Conservation (phyloP, 2,888 invertebrate species). For the Morpho deidamia region DNA sequence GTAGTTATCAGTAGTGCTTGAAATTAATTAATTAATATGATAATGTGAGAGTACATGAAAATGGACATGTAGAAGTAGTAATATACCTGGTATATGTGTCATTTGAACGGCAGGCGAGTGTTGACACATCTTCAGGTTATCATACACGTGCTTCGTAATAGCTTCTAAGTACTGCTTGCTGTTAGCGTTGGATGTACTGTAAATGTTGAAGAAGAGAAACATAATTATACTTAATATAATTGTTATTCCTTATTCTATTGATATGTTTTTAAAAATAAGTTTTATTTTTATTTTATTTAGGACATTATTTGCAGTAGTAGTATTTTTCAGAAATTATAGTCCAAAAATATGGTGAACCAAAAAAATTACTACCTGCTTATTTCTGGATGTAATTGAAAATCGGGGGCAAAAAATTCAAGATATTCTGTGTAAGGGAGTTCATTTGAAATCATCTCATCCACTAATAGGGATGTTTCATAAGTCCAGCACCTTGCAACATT, state of each 20-base stretch:
- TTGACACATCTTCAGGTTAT: slow-evolving; percentile 95
- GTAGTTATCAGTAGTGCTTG: too few species aligned
- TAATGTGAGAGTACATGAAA: too few species aligned
- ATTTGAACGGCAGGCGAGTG: slow-evolving; percentile 98
- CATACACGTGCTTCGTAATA: slow-evolving; percentile 92
- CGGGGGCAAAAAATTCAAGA: slow-evolving; percentile 97
- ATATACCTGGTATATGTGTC: slow-evolving; percentile 91
- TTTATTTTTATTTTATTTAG: too few species aligned
- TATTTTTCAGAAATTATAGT: too few species aligned
- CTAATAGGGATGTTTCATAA: slow-evolving; percentile 95
- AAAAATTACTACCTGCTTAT: slow-evolving; percentile 77
- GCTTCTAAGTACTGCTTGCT: slow-evolving; percentile 96
- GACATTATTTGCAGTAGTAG: too few species aligned
- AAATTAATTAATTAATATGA: too few species aligned
- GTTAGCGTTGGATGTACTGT: slow-evolving; percentile 86
- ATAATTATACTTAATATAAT: too few species aligned
- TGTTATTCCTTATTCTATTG: too few species aligned
- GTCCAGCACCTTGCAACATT: slow-evolving; percentile 99
- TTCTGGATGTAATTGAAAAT: slow-evolving; percentile 97
- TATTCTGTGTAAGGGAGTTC: slow-evolving; percentile 98
- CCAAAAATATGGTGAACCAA: too few species aligned
- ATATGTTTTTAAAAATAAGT: too few species aligned
- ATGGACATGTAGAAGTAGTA: too few species aligned
- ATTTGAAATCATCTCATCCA: slow-evolving; percentile 95
- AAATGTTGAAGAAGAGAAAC: neutral